phyloP scores from a whole-genome alignment of 1,140 invertebrate species.

The Calycopis cecrops region DNA sequence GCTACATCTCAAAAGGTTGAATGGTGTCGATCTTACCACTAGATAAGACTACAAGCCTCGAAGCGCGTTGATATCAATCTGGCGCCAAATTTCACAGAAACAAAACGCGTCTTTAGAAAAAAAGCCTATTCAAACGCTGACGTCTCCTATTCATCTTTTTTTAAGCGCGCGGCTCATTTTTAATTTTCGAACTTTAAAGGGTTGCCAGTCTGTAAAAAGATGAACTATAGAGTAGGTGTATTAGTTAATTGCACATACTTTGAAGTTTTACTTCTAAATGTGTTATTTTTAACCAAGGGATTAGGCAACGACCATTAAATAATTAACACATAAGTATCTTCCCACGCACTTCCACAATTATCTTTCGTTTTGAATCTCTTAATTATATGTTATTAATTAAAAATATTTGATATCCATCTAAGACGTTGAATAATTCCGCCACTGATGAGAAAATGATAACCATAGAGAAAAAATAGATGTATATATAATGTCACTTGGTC shows the following conservation, averaged over 20 bases:
- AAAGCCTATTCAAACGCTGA: constrained; percentile 39
- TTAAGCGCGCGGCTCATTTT: constrained; percentile 1
- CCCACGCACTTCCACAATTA: too few relatives aligned
- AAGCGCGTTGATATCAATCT: constrained; percentile 35
- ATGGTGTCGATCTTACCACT: constrained; percentile 52
- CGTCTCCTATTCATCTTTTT: constrained; percentile 17
- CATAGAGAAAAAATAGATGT: constrained; percentile 37
- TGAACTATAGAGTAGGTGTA: too few relatives aligned
- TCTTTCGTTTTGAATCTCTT: too few relatives aligned
- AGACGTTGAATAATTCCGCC: too few relatives aligned
- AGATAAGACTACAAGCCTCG: constrained; percentile 39
- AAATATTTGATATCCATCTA: too few relatives aligned
- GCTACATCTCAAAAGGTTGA: constrained; percentile 35
- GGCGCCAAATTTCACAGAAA: constrained; percentile 70
- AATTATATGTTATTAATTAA: too few relatives aligned
- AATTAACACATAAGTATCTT: too few relatives aligned
- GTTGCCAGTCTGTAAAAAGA: neutral
- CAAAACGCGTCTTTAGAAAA: constrained; percentile 38
- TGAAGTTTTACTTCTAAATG: too few relatives aligned
- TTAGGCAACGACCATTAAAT: too few relatives aligned
- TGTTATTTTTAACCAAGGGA: too few relatives aligned
- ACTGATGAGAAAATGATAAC: constrained; percentile 54
- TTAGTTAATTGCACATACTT: too few relatives aligned
- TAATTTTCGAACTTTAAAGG: neutral
- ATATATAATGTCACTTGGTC: constrained; percentile 40